These are phyloP conservation scores for Conus betulinus DNA, from an alignment of 1,140 invertebrate genomes.

Conservation along the genomic window DNA sequence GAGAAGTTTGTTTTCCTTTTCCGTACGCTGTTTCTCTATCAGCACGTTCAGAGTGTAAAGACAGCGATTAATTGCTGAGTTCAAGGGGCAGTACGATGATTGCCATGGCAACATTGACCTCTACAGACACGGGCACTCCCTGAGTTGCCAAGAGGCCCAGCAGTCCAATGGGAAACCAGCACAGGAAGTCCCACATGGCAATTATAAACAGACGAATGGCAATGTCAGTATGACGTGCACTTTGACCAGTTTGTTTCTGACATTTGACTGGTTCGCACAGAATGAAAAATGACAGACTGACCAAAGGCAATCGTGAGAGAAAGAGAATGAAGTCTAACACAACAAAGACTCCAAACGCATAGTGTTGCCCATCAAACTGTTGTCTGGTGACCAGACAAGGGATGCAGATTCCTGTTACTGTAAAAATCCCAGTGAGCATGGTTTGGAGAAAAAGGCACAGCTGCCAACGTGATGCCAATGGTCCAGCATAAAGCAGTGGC, in stretches of 20 bases:
- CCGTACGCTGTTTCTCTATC: too few species aligned
- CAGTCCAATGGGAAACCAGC: constrained; percentile 22
- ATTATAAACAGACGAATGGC: neutral
- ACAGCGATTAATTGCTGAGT: neutral
- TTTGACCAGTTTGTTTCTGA: constrained; percentile 35
- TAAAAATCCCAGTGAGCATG: constrained; percentile 47
- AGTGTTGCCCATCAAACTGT: constrained; percentile 44
- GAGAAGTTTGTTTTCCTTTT: too few species aligned
- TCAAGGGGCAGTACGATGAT: neutral
- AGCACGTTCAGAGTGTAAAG: neutral
- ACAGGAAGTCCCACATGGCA: neutral
- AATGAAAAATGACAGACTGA: too few species aligned
- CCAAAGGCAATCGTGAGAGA: too few species aligned
- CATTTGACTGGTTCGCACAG: too few species aligned
- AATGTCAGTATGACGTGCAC: neutral
- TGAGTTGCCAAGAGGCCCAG: neutral
- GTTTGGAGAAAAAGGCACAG: neutral
- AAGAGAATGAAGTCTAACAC: too few species aligned
- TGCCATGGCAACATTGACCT: constrained; percentile 18
- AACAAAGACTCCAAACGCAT: constrained; percentile 40
- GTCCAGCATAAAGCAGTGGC: neutral
- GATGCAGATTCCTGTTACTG: constrained; percentile 50
- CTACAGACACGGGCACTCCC: neutral
- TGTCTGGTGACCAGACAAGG: constrained; percentile 47
- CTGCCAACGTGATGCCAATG: neutral